Evolutionary conservation across 2,113 vertebrate genomes (phyloP), one percentile per base, ranked within the genome.

Genomic region (Eulemur rufifrons): DNA sequence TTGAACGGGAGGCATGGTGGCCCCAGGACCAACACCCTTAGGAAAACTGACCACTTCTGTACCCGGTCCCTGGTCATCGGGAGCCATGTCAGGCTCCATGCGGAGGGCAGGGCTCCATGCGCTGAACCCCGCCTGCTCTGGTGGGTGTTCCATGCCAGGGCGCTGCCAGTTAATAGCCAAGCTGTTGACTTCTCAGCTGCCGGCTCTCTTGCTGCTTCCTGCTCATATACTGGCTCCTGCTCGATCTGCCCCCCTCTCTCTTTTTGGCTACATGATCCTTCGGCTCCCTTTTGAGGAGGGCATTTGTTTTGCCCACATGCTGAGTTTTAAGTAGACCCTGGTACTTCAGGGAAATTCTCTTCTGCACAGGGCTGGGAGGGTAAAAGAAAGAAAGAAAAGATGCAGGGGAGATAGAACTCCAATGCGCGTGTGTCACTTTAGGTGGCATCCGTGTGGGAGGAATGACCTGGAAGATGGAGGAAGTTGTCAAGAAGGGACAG

Each of bases 1-100:
- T 4, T 3, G 45, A 71, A 27, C 1, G 1, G 32, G 54, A 32
- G 15, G 15, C 0, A 4, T 13, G 14, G 42, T 13, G 47, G 21
- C 21, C 59, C 21, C 6, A 0, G 89, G 20, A 17, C n/a, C n/a
- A 13, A 54, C 2, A 27, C 25, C 34, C 52, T 1, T 13, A 25
- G 50, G 68, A 64, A 52, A 71, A 27, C 6, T 0, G 20, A 29
- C 42, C 29, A 32, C 37, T 69, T 78, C 89, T 25, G 17, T 9
- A 47, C 42, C 29, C 27, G 3, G 25, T 27, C 6, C 69, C 32
- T 10, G n/a, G 12, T 42, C 21, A 13, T 63, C 52, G 47, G 4
- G 0, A 66, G 56, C 37, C 13, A 11, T 34, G 14, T 39, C 47
- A 42, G n/a, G 47, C 23, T 64, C 80, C 56, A 23, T 1, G 1